Base-by-base conservation (phyloP, 1,140 invertebrate species). In the Drosophila cardini region DNA sequence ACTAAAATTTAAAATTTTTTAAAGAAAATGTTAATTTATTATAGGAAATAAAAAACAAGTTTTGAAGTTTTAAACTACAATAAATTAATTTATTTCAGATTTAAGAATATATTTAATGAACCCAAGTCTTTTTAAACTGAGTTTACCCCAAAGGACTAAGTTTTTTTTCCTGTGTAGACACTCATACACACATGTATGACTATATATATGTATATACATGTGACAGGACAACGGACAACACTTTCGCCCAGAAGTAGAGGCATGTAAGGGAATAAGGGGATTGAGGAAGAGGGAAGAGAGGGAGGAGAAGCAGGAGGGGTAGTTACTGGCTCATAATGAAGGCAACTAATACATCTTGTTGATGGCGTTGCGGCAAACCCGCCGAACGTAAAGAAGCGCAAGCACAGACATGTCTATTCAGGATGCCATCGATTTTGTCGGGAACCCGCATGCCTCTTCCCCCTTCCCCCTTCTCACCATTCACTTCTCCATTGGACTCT, bases 271-370 rank as follows among this genome's bases (percentile, higher is more conserved):
- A 26, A 5, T 26, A 5, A 2, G 0, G 2, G 21, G 21, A 2
- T 1, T 4, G 9, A 40, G 16, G 1, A 0, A 13, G 36, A 15
- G 42, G 42, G 26, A 4, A 7, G n/a, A 7, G 18, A 43, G 5
- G 3, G 30, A 32, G n/a, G n/a, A n/a, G n/a, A n/a, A n/a, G n/a
- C n/a, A n/a, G n/a, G 8, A 4, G 13, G 7, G 6, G 52, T 55
- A 11, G 52, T 55, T 55, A 55, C 36, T 63, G 56, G 56, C 72
- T 72, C 76, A 81, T 86, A 82, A 86, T 82, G 83, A 86, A 87
- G 78, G 68, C 78, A 62, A 72, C 83, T 79, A 87, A 87, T 86
- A 86, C 81, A 79, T 87, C 69, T 87, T 79, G 76, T 82, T 82
- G 83, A 69, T 69, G 21, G 21, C 2, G 75, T 70, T 68, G 75